A percentile compares a stretch with the other conserved stretches of the same genome.
These are phyloP conservation scores for Drosophila anceps DNA, from an alignment of 2,888 invertebrate species.

Conservation along the genomic window DNA sequence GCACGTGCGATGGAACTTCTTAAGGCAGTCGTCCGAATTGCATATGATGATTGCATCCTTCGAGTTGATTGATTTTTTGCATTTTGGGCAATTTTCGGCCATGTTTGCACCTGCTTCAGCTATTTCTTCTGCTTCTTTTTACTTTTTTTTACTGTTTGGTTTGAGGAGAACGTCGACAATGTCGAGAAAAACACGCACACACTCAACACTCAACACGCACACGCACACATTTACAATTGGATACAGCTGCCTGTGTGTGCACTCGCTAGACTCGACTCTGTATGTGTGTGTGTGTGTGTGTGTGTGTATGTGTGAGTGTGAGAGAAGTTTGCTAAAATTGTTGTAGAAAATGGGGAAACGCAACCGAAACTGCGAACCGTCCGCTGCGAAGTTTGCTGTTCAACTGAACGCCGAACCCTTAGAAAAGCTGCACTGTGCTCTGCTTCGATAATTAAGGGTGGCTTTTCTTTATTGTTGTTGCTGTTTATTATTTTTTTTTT, in stretches of 20 bases:
- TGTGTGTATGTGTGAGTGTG: slow-evolving; percentile 55
- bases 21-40: slow-evolving; percentile 80
- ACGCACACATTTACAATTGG: slow-evolving; percentile 15
- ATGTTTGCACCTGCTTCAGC: slow-evolving; percentile 55
- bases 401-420: slow-evolving; percentile 77
- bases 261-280: slow-evolving; percentile 22
- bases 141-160: slow-evolving; percentile 5
- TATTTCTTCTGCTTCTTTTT: neutral
- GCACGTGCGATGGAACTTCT: slow-evolving; percentile 81
- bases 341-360: slow-evolving; percentile 62
- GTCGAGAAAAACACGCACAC: slow-evolving; percentile 45
- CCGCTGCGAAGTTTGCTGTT: slow-evolving; percentile 82
- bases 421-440: slow-evolving; percentile 57
- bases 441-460: slow-evolving; percentile 42
- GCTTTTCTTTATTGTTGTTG: slow-evolving; percentile 9
- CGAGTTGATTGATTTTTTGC: slow-evolving; percentile 81
- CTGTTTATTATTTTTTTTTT: neutral
- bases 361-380: slow-evolving; percentile 74
- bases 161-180: slow-evolving; percentile 41
- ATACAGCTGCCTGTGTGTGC: slow-evolving; percentile 37
- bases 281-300: slow-evolving; percentile 3
- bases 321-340: slow-evolving; percentile 74
- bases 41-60: slow-evolving; percentile 81
- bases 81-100: slow-evolving; percentile 83
- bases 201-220: slow-evolving; percentile 23